Conservation (phyloP, 2,888 invertebrate species). For the Zaprionus bogoriensis region DNA sequence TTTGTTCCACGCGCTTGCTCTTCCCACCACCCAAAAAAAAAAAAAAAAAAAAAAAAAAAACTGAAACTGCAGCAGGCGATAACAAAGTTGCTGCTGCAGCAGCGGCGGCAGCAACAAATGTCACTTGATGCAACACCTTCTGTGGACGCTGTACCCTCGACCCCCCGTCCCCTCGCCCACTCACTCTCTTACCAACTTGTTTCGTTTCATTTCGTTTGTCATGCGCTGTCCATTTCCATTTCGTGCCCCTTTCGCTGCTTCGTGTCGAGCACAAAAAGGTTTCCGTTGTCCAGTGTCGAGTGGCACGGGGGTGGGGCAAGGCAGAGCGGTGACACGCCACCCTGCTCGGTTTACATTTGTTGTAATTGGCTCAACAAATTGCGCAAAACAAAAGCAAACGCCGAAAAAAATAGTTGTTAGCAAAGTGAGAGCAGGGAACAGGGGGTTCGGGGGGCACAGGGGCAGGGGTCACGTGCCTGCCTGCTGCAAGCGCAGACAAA, state of each 20-base stretch:
- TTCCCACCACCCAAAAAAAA: no score
- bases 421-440: neutral
- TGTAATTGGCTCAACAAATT: constrained; percentile 63
- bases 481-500: constrained; percentile 6
- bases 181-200: constrained; percentile 22
- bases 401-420: constrained; percentile 11
- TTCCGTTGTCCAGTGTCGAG: constrained; percentile 55
- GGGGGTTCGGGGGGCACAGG: neutral
- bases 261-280: constrained; percentile 58
- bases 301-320: constrained; percentile 22
- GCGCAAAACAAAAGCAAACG: constrained; percentile 52
- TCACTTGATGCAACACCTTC: constrained; percentile 51
- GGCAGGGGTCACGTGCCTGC: neutral
- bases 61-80: constrained; percentile 49
- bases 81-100: constrained; percentile 53
- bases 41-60: no score
- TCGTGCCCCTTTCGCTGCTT: neutral
- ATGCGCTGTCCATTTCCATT: constrained; percentile 48
- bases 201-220: constrained; percentile 41
- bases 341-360: constrained; percentile 55
- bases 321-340: no score
- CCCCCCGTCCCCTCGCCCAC: neutral
- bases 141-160: no score
- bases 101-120: constrained; percentile 46
- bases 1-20: constrained; percentile 55